Evolutionary conservation across 2,113 vertebrate species (phyloP), one percentile per base, ranked within the genome.

Genomic region (Delphinapterus leucas): DNA sequence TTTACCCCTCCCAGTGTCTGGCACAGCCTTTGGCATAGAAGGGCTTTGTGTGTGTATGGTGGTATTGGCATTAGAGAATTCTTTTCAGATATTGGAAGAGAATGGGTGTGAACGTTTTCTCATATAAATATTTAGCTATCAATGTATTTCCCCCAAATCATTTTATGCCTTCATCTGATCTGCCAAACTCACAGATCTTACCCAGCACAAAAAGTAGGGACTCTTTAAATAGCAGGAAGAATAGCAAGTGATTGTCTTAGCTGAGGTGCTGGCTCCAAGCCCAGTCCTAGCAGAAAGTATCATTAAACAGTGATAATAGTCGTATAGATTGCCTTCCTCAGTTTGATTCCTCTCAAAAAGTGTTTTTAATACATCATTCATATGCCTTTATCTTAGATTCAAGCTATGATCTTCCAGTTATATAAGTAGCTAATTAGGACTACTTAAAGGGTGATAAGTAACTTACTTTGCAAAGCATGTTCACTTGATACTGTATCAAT

Each of bases 401-500:
- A 38, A 74, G 74, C 94, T 83, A 7, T 61, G 49, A 63, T 49
- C 53, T 93, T 63, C 79, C 55, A 60, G 73, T 83, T 89, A 65
- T 53, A 73, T 55, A 63, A 1, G 17, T 63, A 91, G 71, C 53
- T 93, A 95, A 85, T 88, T 84, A 93, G 93, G 68, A 74, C 31
- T 20, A 70, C 60, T 92, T 87, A 33, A 18, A 87, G 90, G 84
- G 55, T 81, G 55, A 90, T 87, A 88, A 33, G 36, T 71, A 85
- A 95, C 60, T 70, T 80, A 68, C 58, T 94, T 76, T 90, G 36
- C 95, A 93, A 82, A 53, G 36, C 53, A 5, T 47, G 55, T n/a
- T 91, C 89, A 25, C 68, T 91, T 61, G 67, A 93, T 90, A 91
- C 96, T 77, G 67, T 91, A 74, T 97, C 71, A 68, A 11, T 94